Evolutionary conservation across 2,888 invertebrate genomes (phyloP).

Genomic region (Leucoma salicis): DNA sequence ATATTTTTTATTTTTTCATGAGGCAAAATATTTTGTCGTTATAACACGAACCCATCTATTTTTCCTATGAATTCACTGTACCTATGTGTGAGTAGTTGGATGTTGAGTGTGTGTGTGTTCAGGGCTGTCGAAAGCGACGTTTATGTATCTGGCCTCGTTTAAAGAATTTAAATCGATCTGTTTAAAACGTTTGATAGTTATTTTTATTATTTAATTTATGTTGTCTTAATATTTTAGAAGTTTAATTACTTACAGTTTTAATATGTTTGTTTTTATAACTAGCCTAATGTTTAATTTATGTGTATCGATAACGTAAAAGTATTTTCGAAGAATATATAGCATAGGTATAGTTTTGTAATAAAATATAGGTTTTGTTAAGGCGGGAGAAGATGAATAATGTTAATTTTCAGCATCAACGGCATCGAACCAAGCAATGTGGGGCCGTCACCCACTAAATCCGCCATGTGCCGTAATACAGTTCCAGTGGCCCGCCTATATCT

Average conservation of each 20-base stretch:
- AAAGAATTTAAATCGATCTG: not conserved
- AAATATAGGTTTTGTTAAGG: too few species aligned
- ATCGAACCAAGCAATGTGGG: too few species aligned
- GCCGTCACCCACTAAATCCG: too few species aligned
- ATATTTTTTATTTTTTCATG: too few species aligned
- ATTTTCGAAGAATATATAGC: too few species aligned
- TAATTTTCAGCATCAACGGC: too few species aligned
- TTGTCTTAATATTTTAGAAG: conserved; percentile 7
- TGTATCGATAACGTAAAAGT: not conserved
- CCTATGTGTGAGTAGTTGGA: not conserved
- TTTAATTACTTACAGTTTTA: not conserved
- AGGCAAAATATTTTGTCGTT: not conserved
- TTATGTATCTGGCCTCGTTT: conserved; percentile 22
- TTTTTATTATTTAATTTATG: conserved; percentile 2
- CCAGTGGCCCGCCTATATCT: too few species aligned
- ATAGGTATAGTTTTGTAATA: too few species aligned
- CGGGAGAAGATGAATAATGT: too few species aligned
- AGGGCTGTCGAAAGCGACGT: conserved; percentile 26
- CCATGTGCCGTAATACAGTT: too few species aligned
- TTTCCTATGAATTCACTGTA: conserved; percentile 14
- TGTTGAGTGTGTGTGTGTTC: not conserved
- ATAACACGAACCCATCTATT: conserved; percentile 20
- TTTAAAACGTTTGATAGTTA: not conserved
- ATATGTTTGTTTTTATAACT: conserved; percentile 7
- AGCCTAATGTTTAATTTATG: conserved; percentile 3